Evolutionary conservation across 2,888 invertebrate species (phyloP).

Genomic region (Drosophila atripex): DNA sequence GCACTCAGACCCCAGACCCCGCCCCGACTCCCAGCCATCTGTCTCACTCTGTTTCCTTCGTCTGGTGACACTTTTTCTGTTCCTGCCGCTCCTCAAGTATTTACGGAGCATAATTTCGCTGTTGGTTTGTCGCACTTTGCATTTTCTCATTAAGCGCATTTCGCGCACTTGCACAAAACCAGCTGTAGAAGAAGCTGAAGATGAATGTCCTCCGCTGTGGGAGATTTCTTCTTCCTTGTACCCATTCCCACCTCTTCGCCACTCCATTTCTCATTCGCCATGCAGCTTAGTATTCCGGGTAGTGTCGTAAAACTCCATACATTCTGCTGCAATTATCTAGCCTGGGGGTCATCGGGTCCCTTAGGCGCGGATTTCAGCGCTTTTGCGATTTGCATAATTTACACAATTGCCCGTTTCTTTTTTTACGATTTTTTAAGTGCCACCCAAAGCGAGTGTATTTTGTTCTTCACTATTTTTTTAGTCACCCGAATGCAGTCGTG

Average conservation of each 20-base stretch:
- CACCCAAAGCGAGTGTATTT: conserved; percentile 18
- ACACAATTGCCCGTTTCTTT: conserved; percentile 45
- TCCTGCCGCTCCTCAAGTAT: conserved; percentile 59
- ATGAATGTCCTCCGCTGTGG: conserved; percentile 43
- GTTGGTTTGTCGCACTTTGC: conserved; percentile 65
- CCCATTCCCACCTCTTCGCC: background rate
- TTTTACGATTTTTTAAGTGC: conserved; percentile 71
- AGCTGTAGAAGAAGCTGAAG: conserved; percentile 36
- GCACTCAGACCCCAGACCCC: conserved; percentile 22
- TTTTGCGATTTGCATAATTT: conserved; percentile 71
- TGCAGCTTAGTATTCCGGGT: conserved; percentile 57
- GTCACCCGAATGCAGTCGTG: conserved; percentile 29
- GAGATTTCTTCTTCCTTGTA: conserved; percentile 5
- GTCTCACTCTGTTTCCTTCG: conserved; percentile 3
- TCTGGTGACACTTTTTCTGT: conserved; percentile 31
- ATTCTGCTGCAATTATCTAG: conserved; percentile 69
- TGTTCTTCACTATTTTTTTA: background rate
- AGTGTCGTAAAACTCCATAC: conserved; percentile 48
- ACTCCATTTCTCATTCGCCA: conserved; percentile 12
- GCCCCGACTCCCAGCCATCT: background rate
- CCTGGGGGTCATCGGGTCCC: conserved; percentile 44
- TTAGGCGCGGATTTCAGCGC: conserved; percentile 71
- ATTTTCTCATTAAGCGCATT: conserved; percentile 76
- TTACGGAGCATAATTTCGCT: conserved; percentile 65
- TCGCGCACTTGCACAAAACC: conserved; percentile 47